Evolutionary conservation across 2,797 vertebrate species (phyloP), one percentile per base, ranked within the genome.

Genomic region (Darevskia mixta): DNA sequence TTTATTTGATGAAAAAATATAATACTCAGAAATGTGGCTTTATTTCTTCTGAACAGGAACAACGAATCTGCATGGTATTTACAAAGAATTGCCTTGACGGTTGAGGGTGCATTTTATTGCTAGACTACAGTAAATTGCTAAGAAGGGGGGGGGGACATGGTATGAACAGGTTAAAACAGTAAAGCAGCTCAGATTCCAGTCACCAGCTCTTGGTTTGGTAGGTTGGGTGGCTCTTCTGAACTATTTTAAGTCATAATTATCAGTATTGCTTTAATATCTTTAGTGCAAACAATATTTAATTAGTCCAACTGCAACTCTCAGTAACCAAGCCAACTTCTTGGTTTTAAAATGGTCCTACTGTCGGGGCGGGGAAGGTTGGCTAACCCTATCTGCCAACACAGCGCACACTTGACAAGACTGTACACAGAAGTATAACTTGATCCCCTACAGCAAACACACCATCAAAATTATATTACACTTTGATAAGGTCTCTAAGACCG

Each of bases 261-360:
- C 91, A 93, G 91, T 91, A 96, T 95, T 96, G 93, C 89, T 95
- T 92, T 90, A 90, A 89, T 79, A 58, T 82, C 92, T 90, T 92
- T 94, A 94, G 92, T 89, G 92, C 71, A 95, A 91, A 77, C 38
- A 87, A 90, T 85, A 55, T 88, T 93, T 94, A 87, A 81, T 88
- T 92, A 64, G 35, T 80, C 73, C 67, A 79, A 32, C 86, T 87
- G 79, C 88, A 8, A 82, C 13, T 41, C 45, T 41, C 64, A 15
- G 17, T 55, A 55, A 49, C 43, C 29, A 41, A 77, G 55, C 43
- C 58, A 67, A 81, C 49, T 35, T 64, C 23, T 55, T 49, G 90
- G 83, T 83, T 55, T 1, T 7, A 9, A 61, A 29, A 18, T 4
- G 2, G 41, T 67, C 89, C 2, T 55, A 18, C 32, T 61, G 45